Base-by-base conservation (phyloP, 2,113 vertebrate species). In the Actenoides hombroni region DNA sequence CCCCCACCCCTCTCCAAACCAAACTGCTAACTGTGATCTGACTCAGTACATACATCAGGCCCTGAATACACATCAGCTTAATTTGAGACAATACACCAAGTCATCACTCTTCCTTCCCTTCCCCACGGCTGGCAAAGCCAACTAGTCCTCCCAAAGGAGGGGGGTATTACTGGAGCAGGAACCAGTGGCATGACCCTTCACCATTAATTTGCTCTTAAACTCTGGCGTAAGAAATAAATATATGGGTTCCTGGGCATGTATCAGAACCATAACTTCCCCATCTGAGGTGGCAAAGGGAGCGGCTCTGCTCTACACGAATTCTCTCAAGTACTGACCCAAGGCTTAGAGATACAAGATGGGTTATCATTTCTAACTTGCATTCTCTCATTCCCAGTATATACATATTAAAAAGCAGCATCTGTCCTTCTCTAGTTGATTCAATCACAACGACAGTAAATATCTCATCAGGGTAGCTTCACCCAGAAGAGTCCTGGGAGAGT, bases 71-170 rank as follows among this genome's bases (percentile, higher is more conserved):
- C 70, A 40, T 61, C 61, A 18, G 53, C 68, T 93, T 84, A 64
- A 88, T 92, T 40, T 92, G 69, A 86, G 74, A 89, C 65, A 92
- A 84, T 82, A 57, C 21, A 75, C 49, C 40, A 73, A 93, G 76
- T 69, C 88, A 87, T 85, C 71, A 53, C 83, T 78, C 42, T 24
- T 86, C 63, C 48, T 71, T 87, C 79, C 48, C 57, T 76, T 68
- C 70, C 76, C 57, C 56, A 39, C 0, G 0, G 64, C 64, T 46
- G 65, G 61, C 57, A 67, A n/a, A 71, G 29, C 42, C 46, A 64
- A 67, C 56, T 7, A 60, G 59, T 20, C 67, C 19, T 87, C 71
- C 54, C 68, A 74, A 42, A 67, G 64, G 21, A 79, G 69, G 0
- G 0, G 16, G 33, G 1, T 44, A 56, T 84, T 80, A 60, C 44